These are phyloP conservation scores for Squalus acanthias DNA, from an alignment of 2,797 vertebrate genomes.

Conservation along the genomic window DNA sequence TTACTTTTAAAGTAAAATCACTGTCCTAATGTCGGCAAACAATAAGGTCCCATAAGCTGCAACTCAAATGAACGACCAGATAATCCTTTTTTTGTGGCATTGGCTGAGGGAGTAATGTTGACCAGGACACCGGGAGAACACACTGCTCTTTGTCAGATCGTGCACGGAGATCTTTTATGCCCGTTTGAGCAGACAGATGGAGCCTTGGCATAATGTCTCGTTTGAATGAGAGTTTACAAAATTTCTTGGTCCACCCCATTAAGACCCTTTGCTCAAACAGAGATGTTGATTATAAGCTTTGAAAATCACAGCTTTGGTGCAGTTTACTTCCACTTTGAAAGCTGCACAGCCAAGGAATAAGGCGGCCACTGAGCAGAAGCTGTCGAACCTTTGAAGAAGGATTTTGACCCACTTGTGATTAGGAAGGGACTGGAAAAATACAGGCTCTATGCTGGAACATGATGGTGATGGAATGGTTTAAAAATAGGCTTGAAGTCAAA, in stretches of 20 bases:
- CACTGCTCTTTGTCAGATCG: neutral
- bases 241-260: neutral
- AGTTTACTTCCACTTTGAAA: neutral
- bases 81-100: neutral
- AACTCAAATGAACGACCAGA: neutral
- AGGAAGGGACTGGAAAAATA: neutral
- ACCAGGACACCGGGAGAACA: neutral
- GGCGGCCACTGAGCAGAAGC: neutral
- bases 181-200: neutral
- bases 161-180: neutral
- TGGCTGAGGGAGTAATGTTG: neutral
- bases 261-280: slow-evolving; percentile 13
- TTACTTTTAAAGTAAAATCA: neutral
- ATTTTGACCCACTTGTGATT: neutral
- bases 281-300: neutral
- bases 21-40: neutral
- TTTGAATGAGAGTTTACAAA: neutral
- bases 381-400: neutral
- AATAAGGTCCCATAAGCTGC: neutral
- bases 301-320: slow-evolving; percentile 16
- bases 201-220: neutral
- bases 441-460: neutral
- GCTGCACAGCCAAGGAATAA: neutral
- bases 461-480: neutral
- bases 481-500: neutral